A percentile compares a stretch with the other conserved stretches of the same genome.
These are phyloP conservation scores for Cryptus armator DNA, from an alignment of 2,888 invertebrate species.

Conservation along the genomic window DNA sequence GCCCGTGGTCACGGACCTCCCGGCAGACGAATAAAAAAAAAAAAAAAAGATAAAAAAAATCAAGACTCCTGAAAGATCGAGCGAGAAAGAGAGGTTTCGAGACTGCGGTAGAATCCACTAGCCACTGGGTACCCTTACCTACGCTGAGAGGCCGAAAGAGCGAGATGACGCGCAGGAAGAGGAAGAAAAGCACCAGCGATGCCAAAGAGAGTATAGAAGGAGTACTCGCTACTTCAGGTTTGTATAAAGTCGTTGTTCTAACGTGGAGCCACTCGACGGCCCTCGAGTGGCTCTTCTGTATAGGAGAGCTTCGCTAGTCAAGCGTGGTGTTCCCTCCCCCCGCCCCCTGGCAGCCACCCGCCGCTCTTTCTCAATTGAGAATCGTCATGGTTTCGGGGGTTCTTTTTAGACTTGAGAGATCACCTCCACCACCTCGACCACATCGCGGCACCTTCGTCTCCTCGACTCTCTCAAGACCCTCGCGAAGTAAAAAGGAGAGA, in stretches of 20 bases:
- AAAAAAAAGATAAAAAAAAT: constrained; percentile 57
- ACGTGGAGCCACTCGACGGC: constrained; percentile 67
- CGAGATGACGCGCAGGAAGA: not conserved
- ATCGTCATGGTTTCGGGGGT: constrained; percentile 58
- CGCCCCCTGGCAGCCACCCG: too few relatives aligned
- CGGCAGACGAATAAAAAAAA: constrained; percentile 50
- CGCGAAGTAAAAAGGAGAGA: constrained; percentile 24
- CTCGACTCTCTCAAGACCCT: constrained; percentile 47
- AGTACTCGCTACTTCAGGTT: constrained; percentile 71
- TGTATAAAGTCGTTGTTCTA: constrained; percentile 77
- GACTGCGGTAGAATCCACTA: constrained; percentile 39
- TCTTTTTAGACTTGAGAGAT: constrained; percentile 37
- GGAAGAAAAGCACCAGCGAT: constrained; percentile 47
- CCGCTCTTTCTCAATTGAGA: constrained; percentile 56
- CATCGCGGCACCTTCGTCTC: constrained; percentile 45
- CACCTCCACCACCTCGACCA: constrained; percentile 43
- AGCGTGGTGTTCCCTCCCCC: not conserved
- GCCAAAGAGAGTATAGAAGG: constrained; percentile 54
- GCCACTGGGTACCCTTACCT: constrained; percentile 25
- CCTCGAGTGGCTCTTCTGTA: constrained; percentile 65
- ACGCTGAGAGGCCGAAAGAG: constrained; percentile 29
- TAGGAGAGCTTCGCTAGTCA: constrained; percentile 61
- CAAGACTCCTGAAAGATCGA: constrained; percentile 56
- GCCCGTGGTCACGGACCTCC: constrained; percentile 60
- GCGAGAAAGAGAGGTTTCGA: constrained; percentile 40